Percentiles rank a stretch among this genome's conserved stretches.
These are phyloP conservation scores for Micoletzkya japonica DNA, from an alignment of 2,888 invertebrate species.

Conservation along the genomic window DNA sequence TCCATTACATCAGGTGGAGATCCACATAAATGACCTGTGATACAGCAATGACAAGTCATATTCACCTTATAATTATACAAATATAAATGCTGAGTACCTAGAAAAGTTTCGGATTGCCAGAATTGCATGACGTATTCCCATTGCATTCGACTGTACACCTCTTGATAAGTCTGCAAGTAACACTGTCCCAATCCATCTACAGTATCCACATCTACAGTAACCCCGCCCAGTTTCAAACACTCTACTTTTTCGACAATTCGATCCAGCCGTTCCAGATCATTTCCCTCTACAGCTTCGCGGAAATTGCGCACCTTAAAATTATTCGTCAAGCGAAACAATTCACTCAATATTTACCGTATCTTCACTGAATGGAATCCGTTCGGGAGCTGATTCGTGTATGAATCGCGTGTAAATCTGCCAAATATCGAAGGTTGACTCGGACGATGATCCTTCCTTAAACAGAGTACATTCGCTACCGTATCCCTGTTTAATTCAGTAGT, in stretches of 20 bases:
- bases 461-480: background rate
- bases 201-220: background rate
- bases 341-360: conserved; percentile 14
- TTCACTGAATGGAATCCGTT: conserved; percentile 44
- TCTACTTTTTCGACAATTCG: conserved; percentile 41
- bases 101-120: conserved; percentile 60
- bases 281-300: conserved; percentile 33
- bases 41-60: too few relatives aligned
- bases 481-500: background rate
- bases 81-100: too few relatives aligned
- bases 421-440: conserved; percentile 49
- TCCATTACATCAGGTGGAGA: conserved; percentile 53
- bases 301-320: conserved; percentile 16
- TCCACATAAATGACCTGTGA: conserved; percentile 49
- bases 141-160: conserved; percentile 56
- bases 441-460: conserved; percentile 34
- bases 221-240: too few relatives aligned
- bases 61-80: too few relatives aligned
- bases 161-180: conserved; percentile 49
- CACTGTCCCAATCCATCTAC: background rate
- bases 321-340: background rate
- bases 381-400: conserved; percentile 52
- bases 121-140: conserved; percentile 54
- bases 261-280: conserved; percentile 36
- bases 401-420: conserved; percentile 58